These are phyloP conservation scores for Cyclargus thomasi DNA, from an alignment of 1,140 invertebrate genomes.

Conservation along the genomic window DNA sequence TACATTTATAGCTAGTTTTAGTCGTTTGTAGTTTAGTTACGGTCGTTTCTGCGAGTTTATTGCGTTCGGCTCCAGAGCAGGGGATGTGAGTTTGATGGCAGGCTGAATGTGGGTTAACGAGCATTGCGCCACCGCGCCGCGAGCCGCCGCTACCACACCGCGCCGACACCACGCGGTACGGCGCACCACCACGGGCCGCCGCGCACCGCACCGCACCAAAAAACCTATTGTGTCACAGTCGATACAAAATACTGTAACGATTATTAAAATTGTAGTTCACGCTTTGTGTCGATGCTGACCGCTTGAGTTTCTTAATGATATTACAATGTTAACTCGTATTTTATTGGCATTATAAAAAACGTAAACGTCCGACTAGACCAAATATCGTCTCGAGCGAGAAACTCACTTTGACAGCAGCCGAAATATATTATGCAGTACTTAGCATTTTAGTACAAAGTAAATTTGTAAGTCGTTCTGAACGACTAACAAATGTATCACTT, in stretches of 20 bases:
- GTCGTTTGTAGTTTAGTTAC: conserved; percentile 4
- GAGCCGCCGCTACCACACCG: conserved; percentile 18
- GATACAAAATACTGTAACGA: conserved; percentile 28
- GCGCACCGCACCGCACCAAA: conserved; percentile 27
- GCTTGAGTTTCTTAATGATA: background rate
- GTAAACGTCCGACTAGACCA: background rate
- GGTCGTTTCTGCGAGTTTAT: conserved; percentile 20
- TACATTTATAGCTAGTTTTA: background rate
- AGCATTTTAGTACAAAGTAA: too few relatives aligned
- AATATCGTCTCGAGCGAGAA: background rate
- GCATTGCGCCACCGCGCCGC: conserved; percentile 42
- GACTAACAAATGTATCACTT: background rate
- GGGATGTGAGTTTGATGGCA: conserved; percentile 44
- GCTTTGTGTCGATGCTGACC: background rate
- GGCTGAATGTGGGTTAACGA: conserved; percentile 61
- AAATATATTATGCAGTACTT: too few relatives aligned
- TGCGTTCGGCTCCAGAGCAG: conserved; percentile 19
- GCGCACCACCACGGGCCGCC: conserved; percentile 23
- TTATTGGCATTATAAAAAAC: background rate
- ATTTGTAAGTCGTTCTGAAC: too few relatives aligned
- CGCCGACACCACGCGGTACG: conserved; percentile 27
- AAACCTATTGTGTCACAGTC: conserved; percentile 28
- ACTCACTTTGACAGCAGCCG: background rate
- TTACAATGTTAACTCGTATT: conserved; percentile 2
- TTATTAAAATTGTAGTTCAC: conserved; percentile 22